Evolutionary conservation across 2,797 vertebrate genomes (phyloP).

Genomic region (Miichthys miiuy): DNA sequence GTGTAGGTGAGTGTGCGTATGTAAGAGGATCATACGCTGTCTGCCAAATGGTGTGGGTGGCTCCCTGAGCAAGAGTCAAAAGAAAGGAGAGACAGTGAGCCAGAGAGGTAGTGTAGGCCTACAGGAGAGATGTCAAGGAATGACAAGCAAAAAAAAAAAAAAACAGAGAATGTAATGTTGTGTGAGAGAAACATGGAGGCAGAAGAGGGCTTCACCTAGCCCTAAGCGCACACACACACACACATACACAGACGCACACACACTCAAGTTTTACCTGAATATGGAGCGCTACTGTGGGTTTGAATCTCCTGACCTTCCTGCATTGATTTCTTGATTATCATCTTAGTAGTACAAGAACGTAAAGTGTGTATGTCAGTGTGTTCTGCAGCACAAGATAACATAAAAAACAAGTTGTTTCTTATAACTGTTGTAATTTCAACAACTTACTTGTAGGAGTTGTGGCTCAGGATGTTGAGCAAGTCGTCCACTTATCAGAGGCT

Average conservation of each 20-base stretch:
- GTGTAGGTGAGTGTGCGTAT: slow-evolving; percentile 50
- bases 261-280: neutral
- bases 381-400: neutral
- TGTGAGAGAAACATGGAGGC: slow-evolving; percentile 36
- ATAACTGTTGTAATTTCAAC: neutral
- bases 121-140: slow-evolving; percentile 65
- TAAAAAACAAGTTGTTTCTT: neutral
- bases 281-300: neutral
- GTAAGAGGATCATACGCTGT: slow-evolving; percentile 60
- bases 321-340: neutral
- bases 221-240: slow-evolving; percentile 9
- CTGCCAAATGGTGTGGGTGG: slow-evolving; percentile 76
- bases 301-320: neutral
- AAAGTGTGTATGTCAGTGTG: no score
- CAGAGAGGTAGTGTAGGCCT: slow-evolving; percentile 52
- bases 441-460: no score
- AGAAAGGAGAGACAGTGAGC: slow-evolving; percentile 55
- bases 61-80: slow-evolving; percentile 64
- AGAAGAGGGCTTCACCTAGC: slow-evolving; percentile 29
- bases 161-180: slow-evolving; percentile 26
- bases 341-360: neutral
- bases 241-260: neutral
- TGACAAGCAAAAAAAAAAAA: slow-evolving; percentile 37
- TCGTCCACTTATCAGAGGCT: no score
- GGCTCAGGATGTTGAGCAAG: no score